Evolutionary conservation across 2,888 invertebrate genomes (phyloP).

Genomic region (Drosophila putrida): DNA sequence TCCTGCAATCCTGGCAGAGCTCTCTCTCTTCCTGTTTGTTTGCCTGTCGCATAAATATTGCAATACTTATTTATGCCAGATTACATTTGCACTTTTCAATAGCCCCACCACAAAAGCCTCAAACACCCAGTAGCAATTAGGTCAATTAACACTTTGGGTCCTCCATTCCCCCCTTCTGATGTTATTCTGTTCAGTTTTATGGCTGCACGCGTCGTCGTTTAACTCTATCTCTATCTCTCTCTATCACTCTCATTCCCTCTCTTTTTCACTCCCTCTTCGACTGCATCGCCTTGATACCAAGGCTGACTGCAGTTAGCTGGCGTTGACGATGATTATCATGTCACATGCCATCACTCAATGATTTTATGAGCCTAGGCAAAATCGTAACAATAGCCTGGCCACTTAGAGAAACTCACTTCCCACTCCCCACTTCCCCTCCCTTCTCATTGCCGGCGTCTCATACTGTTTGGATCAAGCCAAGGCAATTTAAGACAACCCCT

Average conservation of each 20-base stretch:
- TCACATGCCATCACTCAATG: constrained; percentile 67
- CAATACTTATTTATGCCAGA: constrained; percentile 13
- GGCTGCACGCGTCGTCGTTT: constrained; percentile 49
- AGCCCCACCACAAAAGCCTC: constrained; percentile 10
- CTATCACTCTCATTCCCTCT: background rate
- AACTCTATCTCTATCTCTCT: constrained; percentile 9
- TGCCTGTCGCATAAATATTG: constrained; percentile 28
- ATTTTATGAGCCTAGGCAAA: constrained; percentile 50
- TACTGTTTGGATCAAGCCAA: constrained; percentile 9
- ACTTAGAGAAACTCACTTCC: constrained; percentile 40
- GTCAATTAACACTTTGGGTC: constrained; percentile 48
- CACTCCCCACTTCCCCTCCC: too few species aligned
- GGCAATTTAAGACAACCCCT: background rate
- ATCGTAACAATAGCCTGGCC: constrained; percentile 58
- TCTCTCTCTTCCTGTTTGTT: constrained; percentile 3
- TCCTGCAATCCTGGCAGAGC: background rate
- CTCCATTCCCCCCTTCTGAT: constrained; percentile 13
- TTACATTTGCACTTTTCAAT: constrained; percentile 27
- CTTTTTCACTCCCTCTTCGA: background rate
- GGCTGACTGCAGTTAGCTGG: constrained; percentile 15
- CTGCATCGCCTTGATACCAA: constrained; percentile 4
- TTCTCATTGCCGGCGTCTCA: background rate
- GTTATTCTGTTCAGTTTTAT: constrained; percentile 35
- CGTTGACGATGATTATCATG: constrained; percentile 73
- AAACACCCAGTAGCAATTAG: constrained; percentile 39